These are phyloP conservation scores for Plestiodon gilberti DNA, from an alignment of 2,113 vertebrate genomes.

Conservation along the genomic window DNA sequence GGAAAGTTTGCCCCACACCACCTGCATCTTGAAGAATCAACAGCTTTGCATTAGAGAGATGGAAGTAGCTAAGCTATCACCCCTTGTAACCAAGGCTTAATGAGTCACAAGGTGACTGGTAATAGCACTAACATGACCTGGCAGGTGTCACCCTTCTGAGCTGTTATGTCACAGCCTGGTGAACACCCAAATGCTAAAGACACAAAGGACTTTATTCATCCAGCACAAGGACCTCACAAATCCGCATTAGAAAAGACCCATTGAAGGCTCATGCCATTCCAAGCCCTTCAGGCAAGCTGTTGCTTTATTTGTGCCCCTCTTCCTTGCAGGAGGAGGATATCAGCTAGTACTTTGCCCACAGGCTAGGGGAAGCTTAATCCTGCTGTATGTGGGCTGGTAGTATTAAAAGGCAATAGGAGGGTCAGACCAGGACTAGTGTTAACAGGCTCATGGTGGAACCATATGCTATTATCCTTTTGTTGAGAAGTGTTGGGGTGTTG, in stretches of 20 bases:
- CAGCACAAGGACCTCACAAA: neutral
- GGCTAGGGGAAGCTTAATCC: neutral
- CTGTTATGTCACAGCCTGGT: neutral
- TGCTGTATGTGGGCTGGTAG: neutral
- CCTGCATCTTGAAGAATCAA: neutral
- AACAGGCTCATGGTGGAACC: neutral
- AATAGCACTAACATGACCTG: neutral
- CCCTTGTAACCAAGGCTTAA: neutral
- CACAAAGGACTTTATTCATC: slow-evolving; percentile 10
- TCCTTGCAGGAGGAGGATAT: neutral
- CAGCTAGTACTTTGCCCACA: neutral
- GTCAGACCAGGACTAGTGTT: neutral
- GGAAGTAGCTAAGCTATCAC: slow-evolving; percentile 6
- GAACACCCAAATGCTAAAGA: neutral
- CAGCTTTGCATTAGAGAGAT: slow-evolving; percentile 9
- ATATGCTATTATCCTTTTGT: neutral
- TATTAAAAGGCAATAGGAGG: neutral
- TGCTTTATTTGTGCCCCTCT: neutral
- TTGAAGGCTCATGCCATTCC: neutral
- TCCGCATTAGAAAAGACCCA: slow-evolving; percentile 4
- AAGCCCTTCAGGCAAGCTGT: neutral
- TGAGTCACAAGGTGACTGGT: slow-evolving; percentile 8
- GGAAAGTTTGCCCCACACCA: neutral
- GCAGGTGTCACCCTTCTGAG: neutral
- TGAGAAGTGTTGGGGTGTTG: neutral